phyloP scores from a whole-genome alignment of 2,888 invertebrate species.

The Gonocerus acuteangulatus region DNA sequence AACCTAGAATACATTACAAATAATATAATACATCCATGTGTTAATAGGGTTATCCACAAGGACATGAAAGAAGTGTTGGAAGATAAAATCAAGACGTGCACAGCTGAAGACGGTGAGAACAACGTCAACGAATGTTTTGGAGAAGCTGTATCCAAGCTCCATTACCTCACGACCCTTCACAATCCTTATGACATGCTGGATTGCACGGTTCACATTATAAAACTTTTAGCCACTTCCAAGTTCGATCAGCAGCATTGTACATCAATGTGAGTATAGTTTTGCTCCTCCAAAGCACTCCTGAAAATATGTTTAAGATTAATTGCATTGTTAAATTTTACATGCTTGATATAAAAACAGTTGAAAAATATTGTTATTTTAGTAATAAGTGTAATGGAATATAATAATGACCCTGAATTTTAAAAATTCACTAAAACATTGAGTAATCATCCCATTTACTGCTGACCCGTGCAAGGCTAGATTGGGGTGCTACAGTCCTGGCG shows the following conservation, averaged over 20 bases:
- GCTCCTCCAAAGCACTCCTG: neutral
- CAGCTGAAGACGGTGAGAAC: neutral
- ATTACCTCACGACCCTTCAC: conserved; percentile 32
- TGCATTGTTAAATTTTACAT: neutral
- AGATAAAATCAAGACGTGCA: neutral
- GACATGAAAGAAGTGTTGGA: conserved; percentile 1
- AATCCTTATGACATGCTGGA: conserved; percentile 34
- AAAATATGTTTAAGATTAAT: neutral
- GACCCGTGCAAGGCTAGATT: too few species aligned
- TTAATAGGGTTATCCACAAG: conserved; percentile 4
- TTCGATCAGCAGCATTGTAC: conserved; percentile 32
- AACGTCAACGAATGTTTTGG: neutral
- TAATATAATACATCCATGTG: too few species aligned
- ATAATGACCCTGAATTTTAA: too few species aligned
- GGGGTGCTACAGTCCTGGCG: too few species aligned
- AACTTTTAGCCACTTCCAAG: conserved; percentile 30
- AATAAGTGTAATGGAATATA: neutral
- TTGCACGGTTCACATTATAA: conserved; percentile 31
- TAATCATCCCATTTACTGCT: too few species aligned
- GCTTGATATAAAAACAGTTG: neutral
- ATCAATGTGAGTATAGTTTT: conserved; percentile 27
- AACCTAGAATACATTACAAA: too few species aligned
- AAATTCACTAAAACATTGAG: too few species aligned
- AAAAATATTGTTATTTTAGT: neutral
- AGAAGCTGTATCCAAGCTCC: conserved; percentile 34